A percentile compares a stretch with the other conserved stretches of the same genome.
phyloP scores from a whole-genome alignment of 1,140 invertebrate species.

The Aphelenchoides avenae region DNA sequence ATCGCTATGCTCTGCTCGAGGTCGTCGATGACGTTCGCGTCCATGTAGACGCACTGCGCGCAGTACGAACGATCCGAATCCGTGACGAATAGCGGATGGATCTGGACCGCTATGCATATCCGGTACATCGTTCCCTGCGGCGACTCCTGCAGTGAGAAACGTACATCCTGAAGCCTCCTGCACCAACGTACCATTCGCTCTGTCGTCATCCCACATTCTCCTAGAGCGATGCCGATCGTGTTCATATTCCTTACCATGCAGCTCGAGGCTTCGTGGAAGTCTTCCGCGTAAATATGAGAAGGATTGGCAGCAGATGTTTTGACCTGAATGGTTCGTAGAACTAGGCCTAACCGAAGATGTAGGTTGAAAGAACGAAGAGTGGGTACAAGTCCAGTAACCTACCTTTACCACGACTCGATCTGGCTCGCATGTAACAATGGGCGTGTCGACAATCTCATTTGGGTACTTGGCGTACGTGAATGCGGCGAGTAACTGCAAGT shows the following conservation, averaged over 20 bases:
- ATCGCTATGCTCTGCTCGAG: constrained; percentile 52
- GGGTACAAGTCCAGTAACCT: too few relatives aligned
- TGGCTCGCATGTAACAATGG: constrained; percentile 53
- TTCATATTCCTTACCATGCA: constrained; percentile 51
- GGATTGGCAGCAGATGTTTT: constrained; percentile 54
- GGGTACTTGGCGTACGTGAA: constrained; percentile 44
- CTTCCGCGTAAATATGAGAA: constrained; percentile 57
- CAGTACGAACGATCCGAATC: constrained; percentile 56
- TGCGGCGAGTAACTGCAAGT: too few relatives aligned
- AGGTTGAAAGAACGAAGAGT: constrained; percentile 3
- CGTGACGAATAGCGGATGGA: constrained; percentile 56
- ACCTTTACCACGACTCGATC: constrained; percentile 54
- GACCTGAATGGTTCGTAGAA: constrained; percentile 9
- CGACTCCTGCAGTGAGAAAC: constrained; percentile 36
- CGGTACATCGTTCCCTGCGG: constrained; percentile 54
- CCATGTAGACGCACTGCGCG: constrained; percentile 59
- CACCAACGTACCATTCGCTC: constrained; percentile 45
- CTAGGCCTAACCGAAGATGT: constrained; percentile 2
- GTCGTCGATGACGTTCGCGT: constrained; percentile 54
- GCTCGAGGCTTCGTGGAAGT: constrained; percentile 49
- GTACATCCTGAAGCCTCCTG: not conserved
- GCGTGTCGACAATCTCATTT: constrained; percentile 56
- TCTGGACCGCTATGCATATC: constrained; percentile 49
- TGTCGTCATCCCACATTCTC: constrained; percentile 55
- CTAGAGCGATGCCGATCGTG: constrained; percentile 49